Evolutionary conservation across 2,113 vertebrate genomes (phyloP).

Genomic region (Anoura caudifer): DNA sequence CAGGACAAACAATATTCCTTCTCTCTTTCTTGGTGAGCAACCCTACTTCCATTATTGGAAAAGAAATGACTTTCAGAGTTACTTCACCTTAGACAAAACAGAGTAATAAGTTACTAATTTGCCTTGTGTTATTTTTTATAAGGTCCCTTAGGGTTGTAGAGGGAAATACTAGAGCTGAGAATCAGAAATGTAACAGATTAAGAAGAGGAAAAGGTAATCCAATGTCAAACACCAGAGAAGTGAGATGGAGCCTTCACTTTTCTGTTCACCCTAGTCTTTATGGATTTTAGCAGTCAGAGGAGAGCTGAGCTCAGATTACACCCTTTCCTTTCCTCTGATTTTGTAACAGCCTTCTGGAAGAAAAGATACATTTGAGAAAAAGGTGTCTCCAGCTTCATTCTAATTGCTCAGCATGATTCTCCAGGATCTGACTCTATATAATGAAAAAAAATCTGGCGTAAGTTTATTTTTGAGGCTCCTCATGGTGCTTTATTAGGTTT

Average conservation of each 20-base stretch:
- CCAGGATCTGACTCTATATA: background rate
- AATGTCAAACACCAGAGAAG: background rate
- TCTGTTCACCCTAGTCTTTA: too few species aligned
- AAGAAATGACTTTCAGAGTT: background rate
- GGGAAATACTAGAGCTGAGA: background rate
- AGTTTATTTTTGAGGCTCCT: conserved; percentile 3
- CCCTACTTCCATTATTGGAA: background rate
- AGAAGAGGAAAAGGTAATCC: background rate
- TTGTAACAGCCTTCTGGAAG: background rate
- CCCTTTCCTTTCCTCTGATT: background rate
- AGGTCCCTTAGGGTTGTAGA: background rate
- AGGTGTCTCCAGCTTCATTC: background rate
- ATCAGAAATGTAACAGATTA: background rate
- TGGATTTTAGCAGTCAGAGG: background rate
- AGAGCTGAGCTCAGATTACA: background rate
- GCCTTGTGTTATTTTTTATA: background rate
- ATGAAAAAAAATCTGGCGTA: background rate
- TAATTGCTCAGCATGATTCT: background rate
- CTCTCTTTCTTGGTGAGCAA: background rate
- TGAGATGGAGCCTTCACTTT: background rate
- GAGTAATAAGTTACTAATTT: background rate
- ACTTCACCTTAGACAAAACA: background rate
- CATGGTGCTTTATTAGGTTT: conserved; percentile 25
- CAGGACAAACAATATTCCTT: background rate
- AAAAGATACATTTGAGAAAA: background rate